These are phyloP conservation scores for Ligdia adustata DNA, from an alignment of 2,888 invertebrate genomes.

Conservation along the genomic window DNA sequence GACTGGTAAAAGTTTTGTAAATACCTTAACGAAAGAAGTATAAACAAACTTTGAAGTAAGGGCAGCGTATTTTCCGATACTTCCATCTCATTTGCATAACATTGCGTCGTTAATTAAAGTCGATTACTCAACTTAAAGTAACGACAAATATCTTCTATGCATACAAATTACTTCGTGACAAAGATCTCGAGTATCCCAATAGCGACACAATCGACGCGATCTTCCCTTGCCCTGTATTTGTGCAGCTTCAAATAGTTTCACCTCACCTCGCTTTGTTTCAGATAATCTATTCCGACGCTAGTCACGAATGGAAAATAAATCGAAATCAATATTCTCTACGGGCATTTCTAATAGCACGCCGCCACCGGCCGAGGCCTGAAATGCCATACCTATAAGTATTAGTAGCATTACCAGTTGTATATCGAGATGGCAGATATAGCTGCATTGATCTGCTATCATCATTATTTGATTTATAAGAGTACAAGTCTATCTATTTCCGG, in stretches of 20 bases:
- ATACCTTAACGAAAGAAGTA: background rate
- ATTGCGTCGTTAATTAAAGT: constrained; percentile 11
- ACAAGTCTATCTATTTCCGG: constrained; percentile 43
- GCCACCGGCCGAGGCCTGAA: constrained; percentile 41
- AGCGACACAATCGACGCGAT: constrained; percentile 17
- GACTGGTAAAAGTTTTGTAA: background rate
- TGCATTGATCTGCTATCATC: constrained; percentile 29
- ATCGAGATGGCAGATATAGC: constrained; percentile 3
- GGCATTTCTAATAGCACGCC: constrained; percentile 68
- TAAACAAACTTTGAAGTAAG: background rate
- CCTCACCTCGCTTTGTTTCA: constrained; percentile 36
- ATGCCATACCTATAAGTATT: constrained; percentile 6
- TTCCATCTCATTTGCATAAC: constrained; percentile 8
- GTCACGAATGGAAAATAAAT: constrained; percentile 77
- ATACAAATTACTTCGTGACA: constrained; percentile 24
- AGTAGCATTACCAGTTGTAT: background rate
- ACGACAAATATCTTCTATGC: constrained; percentile 11
- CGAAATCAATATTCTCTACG: constrained; percentile 71
- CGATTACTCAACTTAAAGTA: constrained; percentile 3
- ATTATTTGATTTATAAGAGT: constrained; percentile 36
- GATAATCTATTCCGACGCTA: constrained; percentile 67
- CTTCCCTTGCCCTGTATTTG: constrained; percentile 17
- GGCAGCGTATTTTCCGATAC: background rate
- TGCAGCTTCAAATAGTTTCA: constrained; percentile 35
- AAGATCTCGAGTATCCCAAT: constrained; percentile 8